Conservation (phyloP, 2,113 vertebrate species). For the Andinoacara biseriatus region DNA sequence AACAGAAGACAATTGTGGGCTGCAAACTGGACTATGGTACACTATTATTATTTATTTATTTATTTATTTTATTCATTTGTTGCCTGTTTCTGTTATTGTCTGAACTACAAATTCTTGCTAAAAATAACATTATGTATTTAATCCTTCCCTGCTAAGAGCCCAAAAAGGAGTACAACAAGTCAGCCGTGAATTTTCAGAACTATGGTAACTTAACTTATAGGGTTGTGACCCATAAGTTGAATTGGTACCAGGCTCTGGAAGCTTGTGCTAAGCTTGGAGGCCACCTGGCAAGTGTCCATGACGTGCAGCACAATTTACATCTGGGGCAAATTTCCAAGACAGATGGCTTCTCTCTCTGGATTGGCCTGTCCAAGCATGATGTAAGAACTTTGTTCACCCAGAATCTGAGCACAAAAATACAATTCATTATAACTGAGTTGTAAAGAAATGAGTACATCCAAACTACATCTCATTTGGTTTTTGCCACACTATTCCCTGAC, state of each 20-base stretch:
- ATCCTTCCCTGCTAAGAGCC: constrained; percentile 53
- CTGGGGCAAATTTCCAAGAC: constrained; percentile 82
- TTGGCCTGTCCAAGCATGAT: constrained; percentile 90
- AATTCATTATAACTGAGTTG: background rate
- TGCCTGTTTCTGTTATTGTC: background rate
- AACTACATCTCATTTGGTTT: background rate
- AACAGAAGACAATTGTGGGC: constrained; percentile 85
- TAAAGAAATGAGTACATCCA: background rate
- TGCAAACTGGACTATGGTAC: constrained; percentile 95
- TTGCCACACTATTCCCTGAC: background rate
- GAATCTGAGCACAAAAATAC: background rate
- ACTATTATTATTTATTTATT: background rate
- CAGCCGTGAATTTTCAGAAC: constrained; percentile 66
- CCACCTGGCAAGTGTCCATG: constrained; percentile 89
- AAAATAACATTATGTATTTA: background rate
- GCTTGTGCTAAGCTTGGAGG: constrained; percentile 81
- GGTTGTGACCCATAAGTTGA: constrained; percentile 83
- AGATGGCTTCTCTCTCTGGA: constrained; percentile 93
- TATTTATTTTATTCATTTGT: background rate
- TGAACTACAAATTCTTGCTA: background rate
- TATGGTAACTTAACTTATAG: constrained; percentile 82
- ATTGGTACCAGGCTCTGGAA: constrained; percentile 87
- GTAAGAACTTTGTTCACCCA: constrained; percentile 77
- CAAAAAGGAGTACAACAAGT: constrained; percentile 78
- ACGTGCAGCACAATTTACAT: constrained; percentile 76